These are phyloP conservation scores for Xerus inauris DNA, from an alignment of 2,113 vertebrate genomes.

Conservation along the genomic window DNA sequence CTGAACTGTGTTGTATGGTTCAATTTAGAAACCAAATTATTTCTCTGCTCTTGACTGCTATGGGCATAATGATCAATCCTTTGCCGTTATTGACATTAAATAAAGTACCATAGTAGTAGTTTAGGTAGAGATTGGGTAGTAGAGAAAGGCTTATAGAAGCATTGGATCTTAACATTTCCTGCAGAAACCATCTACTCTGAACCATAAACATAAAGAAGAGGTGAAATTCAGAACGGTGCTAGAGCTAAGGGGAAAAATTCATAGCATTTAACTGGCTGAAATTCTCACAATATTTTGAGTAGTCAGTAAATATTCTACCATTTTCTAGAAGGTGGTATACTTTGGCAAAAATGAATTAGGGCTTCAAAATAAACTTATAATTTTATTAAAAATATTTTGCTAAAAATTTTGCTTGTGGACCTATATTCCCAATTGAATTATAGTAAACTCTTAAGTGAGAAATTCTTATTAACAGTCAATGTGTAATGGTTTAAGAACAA, in stretches of 20 bases:
- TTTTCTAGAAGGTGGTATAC: neutral
- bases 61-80: neutral
- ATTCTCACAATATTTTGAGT: neutral
- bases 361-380: neutral
- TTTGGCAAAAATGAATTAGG: neutral
- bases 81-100: neutral
- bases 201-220: neutral
- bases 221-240: neutral
- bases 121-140: neutral
- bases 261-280: neutral
- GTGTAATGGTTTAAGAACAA: neutral
- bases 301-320: neutral
- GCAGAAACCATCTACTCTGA: neutral
- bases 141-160: neutral
- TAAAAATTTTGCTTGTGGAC: neutral
- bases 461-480: neutral
- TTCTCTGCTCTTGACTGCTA: neutral
- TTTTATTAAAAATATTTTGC: neutral
- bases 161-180: neutral
- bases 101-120: neutral
- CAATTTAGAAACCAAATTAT: neutral
- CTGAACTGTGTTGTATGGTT: neutral
- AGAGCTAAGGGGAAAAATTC: neutral
- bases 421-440: neutral
- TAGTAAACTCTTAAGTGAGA: neutral